Evolutionary conservation across 2,797 vertebrate species (phyloP).

Genomic region (Anas bernieri): DNA sequence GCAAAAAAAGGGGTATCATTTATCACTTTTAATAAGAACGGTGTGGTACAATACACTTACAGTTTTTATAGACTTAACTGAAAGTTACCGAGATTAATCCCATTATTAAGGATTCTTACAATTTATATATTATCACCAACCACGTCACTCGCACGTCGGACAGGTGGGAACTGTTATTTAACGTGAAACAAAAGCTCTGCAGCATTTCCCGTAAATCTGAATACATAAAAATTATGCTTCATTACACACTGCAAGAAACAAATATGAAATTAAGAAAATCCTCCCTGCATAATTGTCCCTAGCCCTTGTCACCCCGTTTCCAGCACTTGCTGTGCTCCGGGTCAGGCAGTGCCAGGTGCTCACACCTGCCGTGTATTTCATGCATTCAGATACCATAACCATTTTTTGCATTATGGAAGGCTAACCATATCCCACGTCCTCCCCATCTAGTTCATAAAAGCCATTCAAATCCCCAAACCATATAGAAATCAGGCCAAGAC

Average conservation of each 20-base stretch:
- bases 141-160: background rate
- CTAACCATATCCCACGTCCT: background rate
- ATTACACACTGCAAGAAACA: background rate
- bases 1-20: constrained; percentile 11
- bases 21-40: constrained; percentile 56
- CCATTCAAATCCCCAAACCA: no score
- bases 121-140: background rate
- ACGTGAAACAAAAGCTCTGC: background rate
- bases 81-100: constrained; percentile 41
- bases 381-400: background rate
- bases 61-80: constrained; percentile 34
- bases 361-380: background rate
- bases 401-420: background rate
- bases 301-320: background rate
- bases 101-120: constrained; percentile 10
- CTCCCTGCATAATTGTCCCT: background rate
- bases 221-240: background rate
- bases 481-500: background rate
- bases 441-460: background rate
- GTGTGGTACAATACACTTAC: constrained; percentile 16
- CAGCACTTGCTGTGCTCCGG: background rate
- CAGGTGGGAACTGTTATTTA: background rate
- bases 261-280: background rate
- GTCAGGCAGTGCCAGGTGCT: background rate
- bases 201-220: background rate